Percentiles rank a stretch among this genome's conserved stretches.
Conservation (phyloP, 37 sponge, comb jelly and placozoan species). For the Eunapius fragilis region DNA sequence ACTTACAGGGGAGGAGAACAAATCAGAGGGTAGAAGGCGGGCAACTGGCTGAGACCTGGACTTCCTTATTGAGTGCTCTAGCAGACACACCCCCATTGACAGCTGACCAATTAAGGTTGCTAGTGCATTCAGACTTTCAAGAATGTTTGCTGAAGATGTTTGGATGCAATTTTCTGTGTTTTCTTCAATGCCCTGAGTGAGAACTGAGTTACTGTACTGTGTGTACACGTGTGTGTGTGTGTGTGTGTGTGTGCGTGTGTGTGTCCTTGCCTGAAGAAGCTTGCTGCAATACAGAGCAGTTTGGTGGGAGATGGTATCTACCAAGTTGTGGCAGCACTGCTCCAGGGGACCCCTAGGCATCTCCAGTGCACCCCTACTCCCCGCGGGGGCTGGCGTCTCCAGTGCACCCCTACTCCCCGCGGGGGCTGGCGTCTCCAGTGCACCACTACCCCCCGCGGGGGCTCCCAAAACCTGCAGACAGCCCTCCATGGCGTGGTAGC, state of each 20-base stretch:
- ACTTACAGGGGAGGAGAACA: slow-evolving; percentile 12
- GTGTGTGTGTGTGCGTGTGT: slow-evolving; percentile 9
- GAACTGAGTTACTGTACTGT: background rate
- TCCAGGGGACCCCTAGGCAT: slow-evolving; percentile 13
- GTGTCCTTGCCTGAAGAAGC: slow-evolving; percentile 37
- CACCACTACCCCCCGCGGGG: background rate
- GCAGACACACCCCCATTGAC: background rate
- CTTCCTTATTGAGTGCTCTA: background rate
- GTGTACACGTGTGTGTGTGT: slow-evolving; percentile 7
- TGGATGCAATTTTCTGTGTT: background rate
- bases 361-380: background rate
- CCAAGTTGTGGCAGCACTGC: background rate
- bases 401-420: background rate
- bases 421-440: background rate
- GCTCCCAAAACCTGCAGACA: background rate
- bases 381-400: background rate
- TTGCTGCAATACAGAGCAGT: slow-evolving; percentile 42
- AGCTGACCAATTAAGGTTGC: slow-evolving; percentile 10
- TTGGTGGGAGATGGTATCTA: slow-evolving; percentile 31
- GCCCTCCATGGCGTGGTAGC: slow-evolving; percentile 4
- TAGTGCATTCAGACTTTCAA: slow-evolving; percentile 19
- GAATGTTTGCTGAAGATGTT: background rate
- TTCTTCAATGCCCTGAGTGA: slow-evolving; percentile 12
- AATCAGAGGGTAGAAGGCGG: background rate
- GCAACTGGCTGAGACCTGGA: too few relatives aligned